Conservation (phyloP, 2,113 vertebrate genomes). For the Pipra filicauda region DNA sequence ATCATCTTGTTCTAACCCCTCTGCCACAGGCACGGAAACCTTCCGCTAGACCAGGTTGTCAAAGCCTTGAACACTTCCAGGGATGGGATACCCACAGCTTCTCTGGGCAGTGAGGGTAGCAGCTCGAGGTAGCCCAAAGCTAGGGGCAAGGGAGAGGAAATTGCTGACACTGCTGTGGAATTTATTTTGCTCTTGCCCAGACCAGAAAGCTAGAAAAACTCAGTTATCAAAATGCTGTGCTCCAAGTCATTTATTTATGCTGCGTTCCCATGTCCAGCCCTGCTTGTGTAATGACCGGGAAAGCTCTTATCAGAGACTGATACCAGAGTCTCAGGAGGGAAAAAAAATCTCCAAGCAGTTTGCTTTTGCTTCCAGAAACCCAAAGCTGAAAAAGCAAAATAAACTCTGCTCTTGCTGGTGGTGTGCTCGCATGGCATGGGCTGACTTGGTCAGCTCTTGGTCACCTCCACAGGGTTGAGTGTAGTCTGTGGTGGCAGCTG, state of each 20-base stretch:
- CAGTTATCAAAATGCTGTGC: constrained; percentile 16
- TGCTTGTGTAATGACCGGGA: constrained; percentile 42
- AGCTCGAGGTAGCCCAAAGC: background rate
- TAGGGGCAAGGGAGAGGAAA: background rate
- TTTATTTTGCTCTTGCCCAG: constrained; percentile 1
- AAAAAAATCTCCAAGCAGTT: background rate
- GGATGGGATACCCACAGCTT: background rate
- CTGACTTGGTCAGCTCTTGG: rapidly evolving
- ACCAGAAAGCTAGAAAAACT: constrained; percentile 31
- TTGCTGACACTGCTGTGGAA: background rate
- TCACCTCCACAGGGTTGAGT: rapidly evolving
- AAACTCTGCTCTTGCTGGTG: background rate
- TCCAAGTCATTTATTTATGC: background rate
- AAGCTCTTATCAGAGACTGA: constrained; percentile 51
- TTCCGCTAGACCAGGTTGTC: background rate
- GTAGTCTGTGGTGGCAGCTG: background rate
- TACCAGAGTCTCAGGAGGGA: constrained; percentile 32
- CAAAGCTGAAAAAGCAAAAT: background rate
- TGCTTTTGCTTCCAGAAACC: constrained; percentile 41
- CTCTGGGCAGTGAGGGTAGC: background rate
- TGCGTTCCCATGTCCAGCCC: constrained; percentile 43
- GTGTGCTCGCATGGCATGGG: rapidly evolving
- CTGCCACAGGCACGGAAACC: background rate
- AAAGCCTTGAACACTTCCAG: background rate
- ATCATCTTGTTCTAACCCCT: background rate